phyloP scores from a whole-genome alignment of 2,888 invertebrate genomes.

The Conomelus anceps region DNA sequence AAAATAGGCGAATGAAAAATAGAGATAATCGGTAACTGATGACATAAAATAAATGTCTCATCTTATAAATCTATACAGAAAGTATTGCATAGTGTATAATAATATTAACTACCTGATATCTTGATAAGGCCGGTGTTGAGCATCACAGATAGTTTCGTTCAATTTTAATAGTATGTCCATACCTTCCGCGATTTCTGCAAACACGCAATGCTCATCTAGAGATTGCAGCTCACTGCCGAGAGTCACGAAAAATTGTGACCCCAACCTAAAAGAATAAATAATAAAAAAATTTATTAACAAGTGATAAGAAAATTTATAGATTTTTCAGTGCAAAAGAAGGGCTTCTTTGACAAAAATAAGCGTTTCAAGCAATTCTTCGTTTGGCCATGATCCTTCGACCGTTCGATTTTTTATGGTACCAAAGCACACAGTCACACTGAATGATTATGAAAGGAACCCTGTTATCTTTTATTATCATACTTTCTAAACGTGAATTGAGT shows the following conservation, averaged over 20 bases:
- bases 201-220: constrained; percentile 90
- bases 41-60: too few species aligned
- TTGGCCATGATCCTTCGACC: too few species aligned
- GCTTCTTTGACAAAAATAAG: too few species aligned
- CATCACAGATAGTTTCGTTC: constrained; percentile 92
- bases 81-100: background rate
- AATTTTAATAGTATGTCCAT: constrained; percentile 77
- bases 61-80: too few species aligned
- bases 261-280: constrained; percentile 46
- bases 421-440: too few species aligned
- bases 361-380: too few species aligned
- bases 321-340: background rate
- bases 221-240: constrained; percentile 80
- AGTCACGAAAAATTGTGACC: constrained; percentile 94
- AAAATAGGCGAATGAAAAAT: too few species aligned
- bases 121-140: constrained; percentile 80
- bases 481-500: too few species aligned
- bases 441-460: too few species aligned
- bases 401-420: too few species aligned
- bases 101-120: constrained; percentile 38
- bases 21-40: too few species aligned
- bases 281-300: background rate
- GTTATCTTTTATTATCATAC: too few species aligned
- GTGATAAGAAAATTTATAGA: background rate
- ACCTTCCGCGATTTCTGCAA: constrained; percentile 93